phyloP scores from a whole-genome alignment of 2,888 invertebrate species.

The Aelia acuminata region DNA sequence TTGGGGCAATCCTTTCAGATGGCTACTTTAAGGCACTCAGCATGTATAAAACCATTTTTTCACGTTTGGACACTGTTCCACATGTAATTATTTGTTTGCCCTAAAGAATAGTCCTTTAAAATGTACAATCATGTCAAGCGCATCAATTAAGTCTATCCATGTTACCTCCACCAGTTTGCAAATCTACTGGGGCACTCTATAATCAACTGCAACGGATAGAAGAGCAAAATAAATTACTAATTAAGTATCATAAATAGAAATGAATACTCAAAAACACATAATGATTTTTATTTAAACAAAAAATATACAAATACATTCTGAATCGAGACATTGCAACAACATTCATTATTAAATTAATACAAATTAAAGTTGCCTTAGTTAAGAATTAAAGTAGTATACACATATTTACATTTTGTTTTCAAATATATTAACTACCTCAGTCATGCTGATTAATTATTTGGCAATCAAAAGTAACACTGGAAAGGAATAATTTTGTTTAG shows the following conservation, averaged over 20 bases:
- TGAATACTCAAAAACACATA: neutral
- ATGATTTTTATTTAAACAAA: conserved; percentile 9
- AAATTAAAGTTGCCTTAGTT: neutral
- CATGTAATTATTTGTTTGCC: too few species aligned
- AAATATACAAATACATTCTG: conserved; percentile 7
- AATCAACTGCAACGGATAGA: too few species aligned
- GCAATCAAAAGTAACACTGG: neutral
- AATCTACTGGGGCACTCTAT: too few species aligned
- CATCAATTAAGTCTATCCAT: too few species aligned
- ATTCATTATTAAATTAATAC: neutral
- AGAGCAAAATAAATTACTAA: neutral
- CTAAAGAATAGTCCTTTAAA: too few species aligned
- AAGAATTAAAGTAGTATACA: conserved; percentile 21
- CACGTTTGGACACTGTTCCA: too few species aligned
- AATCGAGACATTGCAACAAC: neutral
- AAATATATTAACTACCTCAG: neutral
- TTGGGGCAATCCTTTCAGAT: too few species aligned
- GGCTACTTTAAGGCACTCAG: too few species aligned
- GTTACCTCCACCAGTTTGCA: too few species aligned
- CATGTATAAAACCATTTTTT: too few species aligned
- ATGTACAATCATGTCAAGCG: too few species aligned
- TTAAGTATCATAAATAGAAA: neutral
- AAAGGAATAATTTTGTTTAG: neutral
- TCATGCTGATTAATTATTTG: neutral
- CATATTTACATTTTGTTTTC: conserved; percentile 2